A percentile compares a stretch with the other conserved stretches of the same genome.
phyloP scores from a whole-genome alignment of 2,888 invertebrate species.

The Noctuana brunneofusca region DNA sequence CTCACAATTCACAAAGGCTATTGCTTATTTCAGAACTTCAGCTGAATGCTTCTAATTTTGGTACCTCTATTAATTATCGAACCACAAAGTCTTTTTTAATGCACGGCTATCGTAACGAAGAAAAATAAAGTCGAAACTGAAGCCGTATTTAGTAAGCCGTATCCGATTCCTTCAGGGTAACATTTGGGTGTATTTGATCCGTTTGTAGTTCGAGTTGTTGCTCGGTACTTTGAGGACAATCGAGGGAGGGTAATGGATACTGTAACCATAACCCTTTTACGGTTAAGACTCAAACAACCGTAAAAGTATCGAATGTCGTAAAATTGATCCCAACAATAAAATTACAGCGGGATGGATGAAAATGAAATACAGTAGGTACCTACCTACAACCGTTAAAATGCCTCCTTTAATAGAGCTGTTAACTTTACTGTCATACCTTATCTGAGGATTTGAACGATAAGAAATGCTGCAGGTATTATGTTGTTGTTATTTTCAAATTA shows the following conservation, averaged over 20 bases:
- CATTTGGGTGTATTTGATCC: constrained; percentile 15
- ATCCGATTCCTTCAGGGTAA: background rate
- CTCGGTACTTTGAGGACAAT: constrained; percentile 30
- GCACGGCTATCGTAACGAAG: background rate
- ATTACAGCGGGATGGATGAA: constrained; percentile 66
- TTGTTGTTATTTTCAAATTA: background rate
- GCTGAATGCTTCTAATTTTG: too few species aligned
- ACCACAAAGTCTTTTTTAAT: too few species aligned
- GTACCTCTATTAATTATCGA: too few species aligned
- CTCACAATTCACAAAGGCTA: too few species aligned
- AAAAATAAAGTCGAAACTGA: constrained; percentile 4
- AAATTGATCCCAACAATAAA: constrained; percentile 73
- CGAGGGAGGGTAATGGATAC: constrained; percentile 46
- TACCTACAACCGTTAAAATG: constrained; percentile 47
- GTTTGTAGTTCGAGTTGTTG: constrained; percentile 24
- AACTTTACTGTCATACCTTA: constrained; percentile 23
- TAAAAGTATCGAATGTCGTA: constrained; percentile 75
- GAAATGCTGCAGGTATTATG: background rate
- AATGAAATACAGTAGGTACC: constrained; percentile 64
- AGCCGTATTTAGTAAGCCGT: constrained; percentile 4
- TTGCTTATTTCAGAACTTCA: too few species aligned
- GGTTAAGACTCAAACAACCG: constrained; percentile 66
- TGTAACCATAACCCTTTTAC: constrained; percentile 69
- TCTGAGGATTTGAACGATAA: constrained; percentile 1
- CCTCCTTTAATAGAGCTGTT: constrained; percentile 28